Evolutionary conservation across 2,888 invertebrate species (phyloP).

Genomic region (Cryptosula pallasiana): DNA sequence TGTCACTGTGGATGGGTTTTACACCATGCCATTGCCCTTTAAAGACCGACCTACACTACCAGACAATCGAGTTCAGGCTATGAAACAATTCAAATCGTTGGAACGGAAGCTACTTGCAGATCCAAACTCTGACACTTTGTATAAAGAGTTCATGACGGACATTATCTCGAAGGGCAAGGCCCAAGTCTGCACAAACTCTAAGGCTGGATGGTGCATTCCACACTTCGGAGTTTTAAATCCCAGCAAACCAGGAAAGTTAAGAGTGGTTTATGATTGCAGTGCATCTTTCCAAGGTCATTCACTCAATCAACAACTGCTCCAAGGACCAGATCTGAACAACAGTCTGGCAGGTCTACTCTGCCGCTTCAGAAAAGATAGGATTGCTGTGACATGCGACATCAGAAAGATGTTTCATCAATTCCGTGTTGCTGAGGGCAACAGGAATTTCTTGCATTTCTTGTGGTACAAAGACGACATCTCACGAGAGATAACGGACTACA

Average conservation of each 20-base stretch:
- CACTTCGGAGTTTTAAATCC: neutral
- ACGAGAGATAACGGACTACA: neutral
- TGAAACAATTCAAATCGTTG: neutral
- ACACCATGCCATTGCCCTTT: neutral
- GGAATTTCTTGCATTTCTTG: conserved; percentile 23
- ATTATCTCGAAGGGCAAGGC: neutral
- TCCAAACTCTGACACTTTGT: neutral
- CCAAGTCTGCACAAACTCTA: neutral
- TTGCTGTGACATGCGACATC: too few species aligned
- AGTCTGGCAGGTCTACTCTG: conserved; percentile 19
- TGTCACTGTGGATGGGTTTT: neutral
- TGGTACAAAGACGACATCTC: neutral
- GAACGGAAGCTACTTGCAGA: neutral
- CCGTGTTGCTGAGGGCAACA: conserved; percentile 14
- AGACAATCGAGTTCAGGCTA: neutral
- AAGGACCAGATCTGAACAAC: conserved; percentile 27
- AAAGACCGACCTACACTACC: neutral
- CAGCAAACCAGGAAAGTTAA: neutral
- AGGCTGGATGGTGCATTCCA: neutral
- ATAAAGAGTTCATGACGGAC: neutral
- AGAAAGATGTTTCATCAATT: too few species aligned
- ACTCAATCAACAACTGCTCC: conserved; percentile 23
- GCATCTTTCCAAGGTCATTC: conserved; percentile 22
- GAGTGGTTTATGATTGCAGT: conserved; percentile 21
- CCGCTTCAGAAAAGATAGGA: conserved; percentile 24